Base-by-base conservation (phyloP, 2,113 vertebrate species). In the Sander lucioperca region DNA sequence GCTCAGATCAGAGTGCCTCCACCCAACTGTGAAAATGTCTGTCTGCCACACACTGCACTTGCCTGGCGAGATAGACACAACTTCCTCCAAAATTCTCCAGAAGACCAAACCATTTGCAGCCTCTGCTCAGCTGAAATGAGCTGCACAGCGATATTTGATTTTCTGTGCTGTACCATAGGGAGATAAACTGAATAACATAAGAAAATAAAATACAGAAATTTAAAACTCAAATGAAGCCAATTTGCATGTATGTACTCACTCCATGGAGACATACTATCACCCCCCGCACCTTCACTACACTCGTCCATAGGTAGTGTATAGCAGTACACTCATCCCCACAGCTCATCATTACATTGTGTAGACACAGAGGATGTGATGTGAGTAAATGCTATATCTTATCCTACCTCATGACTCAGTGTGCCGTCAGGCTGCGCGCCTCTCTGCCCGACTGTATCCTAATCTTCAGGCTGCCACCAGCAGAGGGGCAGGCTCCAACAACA, bases 331-430 rank as follows among this genome's bases (percentile, higher is more conserved):
- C 6, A 56, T 48, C 18, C 14, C 62, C 36, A 63, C 27, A 65
- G 8, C 27, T 25, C 33, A 70, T 39, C 51, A 59, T 54, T 21
- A 18, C 19, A 56, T 62, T 12, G 45, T 45, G 27, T 23, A 15
- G 8, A 62, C 45, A 62, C 7, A 2, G 30, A 68, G 18, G 76
- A 58, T 36, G 50, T 63, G 43, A 74, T 56, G 19, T 5, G n/a
- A 59, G 23, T 30, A 75, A 70, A 71, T 12, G 21, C 51, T 58
- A 12, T 27, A 73, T 68, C 51, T 51, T 61, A 39, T n/a, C n/a
- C n/a, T 88, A 88, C 84, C 84, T 88, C 90, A 86, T 86, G 67
- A 25, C 70, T 91, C 88, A 87, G 66, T 65, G 65, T 54, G 58
- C 70, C 87, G 86, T 80, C 64, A 77, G 45, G 75, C 66, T 53